Evolutionary conservation across 1,140 invertebrate species (phyloP).

Genomic region (Mamestra configurata): DNA sequence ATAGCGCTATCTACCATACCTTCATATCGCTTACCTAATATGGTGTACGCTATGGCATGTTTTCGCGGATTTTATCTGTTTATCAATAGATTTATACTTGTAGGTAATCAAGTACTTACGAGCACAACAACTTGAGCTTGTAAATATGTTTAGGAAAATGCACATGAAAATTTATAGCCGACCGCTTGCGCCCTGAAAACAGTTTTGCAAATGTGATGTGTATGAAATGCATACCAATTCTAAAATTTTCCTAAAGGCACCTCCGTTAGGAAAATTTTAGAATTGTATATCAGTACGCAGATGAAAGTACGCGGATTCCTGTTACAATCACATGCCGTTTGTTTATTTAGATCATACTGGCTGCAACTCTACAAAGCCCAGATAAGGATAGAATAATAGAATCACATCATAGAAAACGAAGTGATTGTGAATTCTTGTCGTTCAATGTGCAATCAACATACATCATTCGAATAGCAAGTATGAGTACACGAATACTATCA

Average conservation of each 20-base stretch:
- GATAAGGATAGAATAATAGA: neutral
- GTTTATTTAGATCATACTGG: constrained; percentile 1
- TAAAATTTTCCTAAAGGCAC: too few relatives aligned
- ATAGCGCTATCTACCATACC: constrained; percentile 62
- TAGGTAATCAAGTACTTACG: constrained; percentile 19
- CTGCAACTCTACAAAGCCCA: neutral
- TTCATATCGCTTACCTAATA: constrained; percentile 67
- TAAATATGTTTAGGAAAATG: constrained; percentile 13
- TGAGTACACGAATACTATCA: neutral
- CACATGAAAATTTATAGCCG: constrained; percentile 10
- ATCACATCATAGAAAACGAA: neutral
- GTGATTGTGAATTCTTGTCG: neutral
- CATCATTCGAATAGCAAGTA: neutral
- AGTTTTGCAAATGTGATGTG: neutral
- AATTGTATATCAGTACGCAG: neutral
- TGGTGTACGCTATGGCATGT: constrained; percentile 68
- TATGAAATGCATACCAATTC: neutral
- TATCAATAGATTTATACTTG: constrained; percentile 49
- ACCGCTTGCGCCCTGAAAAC: neutral
- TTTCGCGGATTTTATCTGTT: constrained; percentile 67
- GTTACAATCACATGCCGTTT: neutral
- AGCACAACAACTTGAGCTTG: constrained; percentile 1
- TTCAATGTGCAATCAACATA: neutral
- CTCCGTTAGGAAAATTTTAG: constrained; percentile 2
- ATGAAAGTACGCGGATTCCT: neutral